Percentiles rank a stretch among this genome's conserved stretches.
These are phyloP conservation scores for Thoracochromis brauschi DNA, from an alignment of 2,113 vertebrate genomes.

Conservation along the genomic window DNA sequence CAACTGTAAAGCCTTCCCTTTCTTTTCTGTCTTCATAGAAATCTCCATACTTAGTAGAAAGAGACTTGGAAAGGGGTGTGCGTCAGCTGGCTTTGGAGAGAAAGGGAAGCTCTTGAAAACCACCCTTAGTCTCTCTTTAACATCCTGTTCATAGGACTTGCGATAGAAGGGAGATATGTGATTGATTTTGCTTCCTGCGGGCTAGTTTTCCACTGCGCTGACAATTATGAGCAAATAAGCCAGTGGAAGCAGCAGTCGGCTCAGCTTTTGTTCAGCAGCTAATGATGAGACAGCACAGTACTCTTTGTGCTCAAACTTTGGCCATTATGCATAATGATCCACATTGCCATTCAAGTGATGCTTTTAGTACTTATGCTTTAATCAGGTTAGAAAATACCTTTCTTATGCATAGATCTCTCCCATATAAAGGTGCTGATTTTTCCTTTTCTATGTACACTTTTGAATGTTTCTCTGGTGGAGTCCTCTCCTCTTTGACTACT, in stretches of 20 bases:
- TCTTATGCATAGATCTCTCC: neutral
- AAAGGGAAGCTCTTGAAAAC: neutral
- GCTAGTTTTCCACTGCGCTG: slow-evolving; percentile 11
- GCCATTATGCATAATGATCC: slow-evolving; percentile 22
- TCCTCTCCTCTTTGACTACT: neutral
- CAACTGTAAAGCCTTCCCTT: neutral
- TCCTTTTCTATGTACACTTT: neutral
- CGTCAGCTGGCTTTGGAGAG: slow-evolving; percentile 29
- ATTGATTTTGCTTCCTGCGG: slow-evolving; percentile 49
- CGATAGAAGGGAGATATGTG: slow-evolving; percentile 24
- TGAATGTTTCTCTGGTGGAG: neutral
- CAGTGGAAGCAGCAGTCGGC: neutral
- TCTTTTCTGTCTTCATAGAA: neutral
- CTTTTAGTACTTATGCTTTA: neutral
- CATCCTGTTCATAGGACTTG: slow-evolving; percentile 23
- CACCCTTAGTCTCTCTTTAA: neutral
- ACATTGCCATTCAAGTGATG: slow-evolving; percentile 13
- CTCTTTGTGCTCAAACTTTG: slow-evolving; percentile 26
- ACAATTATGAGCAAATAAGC: slow-evolving; percentile 44
- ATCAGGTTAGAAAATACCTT: neutral
- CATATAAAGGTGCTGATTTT: neutral
- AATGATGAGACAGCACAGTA: slow-evolving; percentile 18
- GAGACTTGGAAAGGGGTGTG: slow-evolving; percentile 6
- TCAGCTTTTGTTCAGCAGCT: slow-evolving; percentile 17
- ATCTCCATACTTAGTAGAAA: slow-evolving; percentile 8